Percentiles rank a stretch among this genome's conserved stretches.
Conservation (phyloP, 2,797 vertebrate genomes). For the Austrolebias charrua region DNA sequence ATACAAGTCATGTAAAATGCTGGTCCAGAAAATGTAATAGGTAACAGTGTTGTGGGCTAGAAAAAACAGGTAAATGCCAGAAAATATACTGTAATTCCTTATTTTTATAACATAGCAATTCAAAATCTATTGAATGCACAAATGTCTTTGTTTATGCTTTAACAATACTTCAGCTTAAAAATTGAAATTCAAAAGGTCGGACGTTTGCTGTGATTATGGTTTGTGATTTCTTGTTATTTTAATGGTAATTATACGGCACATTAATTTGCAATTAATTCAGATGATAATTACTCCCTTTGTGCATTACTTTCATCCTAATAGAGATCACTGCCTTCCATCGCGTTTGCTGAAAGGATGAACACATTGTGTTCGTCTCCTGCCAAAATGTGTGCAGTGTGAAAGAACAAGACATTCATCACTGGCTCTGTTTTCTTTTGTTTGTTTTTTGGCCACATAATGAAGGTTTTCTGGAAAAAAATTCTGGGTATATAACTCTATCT, state of each 20-base stretch:
- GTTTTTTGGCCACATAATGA: background rate
- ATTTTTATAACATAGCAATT: slow-evolving; percentile 42
- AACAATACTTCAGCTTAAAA: slow-evolving; percentile 9
- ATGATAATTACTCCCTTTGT: slow-evolving; percentile 26
- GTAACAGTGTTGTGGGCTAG: too few relatives aligned
- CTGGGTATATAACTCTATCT: background rate
- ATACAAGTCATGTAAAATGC: too few relatives aligned
- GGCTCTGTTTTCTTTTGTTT: background rate
- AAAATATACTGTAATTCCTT: background rate
- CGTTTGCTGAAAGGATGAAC: background rate
- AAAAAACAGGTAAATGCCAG: too few relatives aligned
- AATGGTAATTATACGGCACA: slow-evolving; percentile 29
- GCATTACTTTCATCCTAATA: slow-evolving; percentile 6
- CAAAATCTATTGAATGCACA: slow-evolving; percentile 9
- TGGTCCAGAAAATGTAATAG: too few relatives aligned
- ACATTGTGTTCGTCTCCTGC: background rate
- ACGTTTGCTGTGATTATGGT: slow-evolving; percentile 16
- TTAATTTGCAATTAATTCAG: slow-evolving; percentile 38
- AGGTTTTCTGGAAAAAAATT: background rate
- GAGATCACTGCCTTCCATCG: background rate
- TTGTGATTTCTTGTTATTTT: slow-evolving; percentile 28
- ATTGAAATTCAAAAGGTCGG: background rate
- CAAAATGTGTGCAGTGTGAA: slow-evolving; percentile 6
- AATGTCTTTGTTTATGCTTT: background rate
- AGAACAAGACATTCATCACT: background rate